Evolutionary conservation across 2,797 vertebrate species (phyloP).

Genomic region (Ibycter americanus): DNA sequence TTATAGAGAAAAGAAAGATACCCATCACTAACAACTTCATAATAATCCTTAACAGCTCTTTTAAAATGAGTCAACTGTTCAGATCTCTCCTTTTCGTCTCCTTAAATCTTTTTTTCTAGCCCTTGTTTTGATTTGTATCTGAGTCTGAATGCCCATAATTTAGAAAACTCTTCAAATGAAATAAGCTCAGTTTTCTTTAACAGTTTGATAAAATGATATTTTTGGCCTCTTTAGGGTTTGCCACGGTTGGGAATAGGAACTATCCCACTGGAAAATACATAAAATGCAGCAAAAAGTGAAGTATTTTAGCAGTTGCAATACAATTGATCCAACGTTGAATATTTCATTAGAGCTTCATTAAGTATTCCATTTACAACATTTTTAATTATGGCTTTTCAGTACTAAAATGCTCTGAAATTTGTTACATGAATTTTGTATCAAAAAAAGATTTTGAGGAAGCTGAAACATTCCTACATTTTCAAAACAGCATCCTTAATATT

Average conservation of each 20-base stretch:
- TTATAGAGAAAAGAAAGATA: background rate
- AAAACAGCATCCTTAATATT: background rate
- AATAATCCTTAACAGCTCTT: background rate
- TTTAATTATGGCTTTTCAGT: background rate
- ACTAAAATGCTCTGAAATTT: background rate
- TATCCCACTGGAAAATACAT: background rate
- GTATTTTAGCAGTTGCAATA: background rate
- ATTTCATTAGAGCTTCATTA: background rate
- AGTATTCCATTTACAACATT: background rate
- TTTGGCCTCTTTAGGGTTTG: background rate
- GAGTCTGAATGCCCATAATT: background rate
- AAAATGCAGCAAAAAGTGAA: background rate
- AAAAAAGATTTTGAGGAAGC: background rate
- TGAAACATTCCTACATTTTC: background rate
- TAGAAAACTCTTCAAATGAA: background rate
- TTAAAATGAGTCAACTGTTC: background rate
- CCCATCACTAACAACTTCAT: background rate
- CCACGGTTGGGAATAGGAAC: background rate
- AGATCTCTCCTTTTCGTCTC: background rate
- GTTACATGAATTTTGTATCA: background rate
- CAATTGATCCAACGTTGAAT: background rate
- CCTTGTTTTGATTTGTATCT: background rate
- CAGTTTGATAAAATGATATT: background rate
- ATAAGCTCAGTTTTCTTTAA: background rate
- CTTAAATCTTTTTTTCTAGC: background rate